Evolutionary conservation across 2,797 vertebrate species (phyloP).

Genomic region (Myotis daubentonii): DNA sequence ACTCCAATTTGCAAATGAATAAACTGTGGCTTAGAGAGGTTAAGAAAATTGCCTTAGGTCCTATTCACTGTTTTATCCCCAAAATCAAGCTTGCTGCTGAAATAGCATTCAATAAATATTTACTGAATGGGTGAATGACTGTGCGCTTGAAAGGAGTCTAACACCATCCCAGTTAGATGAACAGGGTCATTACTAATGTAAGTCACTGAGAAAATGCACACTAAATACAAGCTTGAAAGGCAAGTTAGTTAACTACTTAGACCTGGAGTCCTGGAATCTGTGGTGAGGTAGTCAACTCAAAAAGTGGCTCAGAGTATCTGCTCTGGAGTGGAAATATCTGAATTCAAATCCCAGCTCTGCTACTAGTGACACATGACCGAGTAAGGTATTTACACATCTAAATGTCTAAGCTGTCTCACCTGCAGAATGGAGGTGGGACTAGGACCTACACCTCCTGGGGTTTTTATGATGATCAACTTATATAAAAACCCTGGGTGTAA

Average conservation of each 20-base stretch:
- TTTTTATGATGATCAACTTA: background rate
- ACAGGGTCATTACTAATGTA: background rate
- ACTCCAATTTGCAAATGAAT: constrained; percentile 4
- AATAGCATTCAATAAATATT: background rate
- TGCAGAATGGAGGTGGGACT: background rate
- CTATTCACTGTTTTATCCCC: background rate
- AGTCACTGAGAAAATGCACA: background rate
- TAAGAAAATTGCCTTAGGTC: background rate
- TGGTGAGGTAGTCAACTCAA: background rate
- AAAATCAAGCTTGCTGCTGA: background rate
- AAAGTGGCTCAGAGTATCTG: background rate
- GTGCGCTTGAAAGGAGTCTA: background rate
- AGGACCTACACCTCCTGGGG: background rate
- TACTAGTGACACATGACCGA: background rate
- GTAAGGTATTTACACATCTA: background rate
- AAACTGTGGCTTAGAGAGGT: background rate
- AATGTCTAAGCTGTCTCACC: background rate
- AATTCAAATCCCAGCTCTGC: background rate
- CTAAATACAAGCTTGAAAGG: background rate
- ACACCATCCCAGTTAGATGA: background rate
- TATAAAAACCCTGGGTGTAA: too few relatives aligned
- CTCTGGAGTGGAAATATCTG: background rate
- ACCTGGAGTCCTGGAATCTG: background rate
- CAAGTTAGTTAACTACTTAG: background rate
- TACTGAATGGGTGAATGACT: background rate